phyloP scores from a whole-genome alignment of 2,797 vertebrate genomes.

The Eulemur albifrons region DNA sequence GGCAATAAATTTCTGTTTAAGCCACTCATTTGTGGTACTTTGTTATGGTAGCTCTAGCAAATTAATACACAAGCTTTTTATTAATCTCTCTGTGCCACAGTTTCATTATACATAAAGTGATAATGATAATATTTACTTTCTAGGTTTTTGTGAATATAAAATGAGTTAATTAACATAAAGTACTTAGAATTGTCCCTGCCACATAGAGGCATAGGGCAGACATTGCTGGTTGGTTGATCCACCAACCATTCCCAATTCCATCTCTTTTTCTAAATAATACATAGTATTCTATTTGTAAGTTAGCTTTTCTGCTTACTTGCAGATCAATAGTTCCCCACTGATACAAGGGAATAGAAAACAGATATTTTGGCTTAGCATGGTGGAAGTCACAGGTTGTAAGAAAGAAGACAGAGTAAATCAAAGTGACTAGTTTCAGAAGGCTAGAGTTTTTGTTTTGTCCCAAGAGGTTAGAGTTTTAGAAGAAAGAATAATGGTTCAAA shows the following conservation, averaged over 20 bases:
- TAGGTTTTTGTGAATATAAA: background rate
- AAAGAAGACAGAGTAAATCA: slow-evolving; percentile 7
- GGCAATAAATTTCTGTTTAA: background rate
- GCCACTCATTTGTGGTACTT: background rate
- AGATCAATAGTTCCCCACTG: background rate
- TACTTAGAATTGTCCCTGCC: background rate
- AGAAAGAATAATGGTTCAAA: slow-evolving; percentile 37
- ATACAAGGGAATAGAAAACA: background rate
- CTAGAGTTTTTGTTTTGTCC: background rate
- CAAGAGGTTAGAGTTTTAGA: background rate
- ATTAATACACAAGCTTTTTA: background rate
- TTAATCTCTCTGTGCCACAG: background rate
- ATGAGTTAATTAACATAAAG: background rate
- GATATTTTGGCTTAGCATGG: background rate
- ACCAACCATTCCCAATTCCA: background rate
- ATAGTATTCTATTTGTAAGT: background rate
- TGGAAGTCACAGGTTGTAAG: background rate
- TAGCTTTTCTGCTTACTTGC: background rate
- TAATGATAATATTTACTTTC: background rate
- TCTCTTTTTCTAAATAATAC: background rate
- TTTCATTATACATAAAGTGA: background rate
- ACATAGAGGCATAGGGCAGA: background rate
- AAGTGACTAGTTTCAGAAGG: slow-evolving; percentile 24
- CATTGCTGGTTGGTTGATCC: background rate
- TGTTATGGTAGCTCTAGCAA: background rate